Conservation (phyloP, 2,888 invertebrate genomes). For the Odontocerum albicorne region DNA sequence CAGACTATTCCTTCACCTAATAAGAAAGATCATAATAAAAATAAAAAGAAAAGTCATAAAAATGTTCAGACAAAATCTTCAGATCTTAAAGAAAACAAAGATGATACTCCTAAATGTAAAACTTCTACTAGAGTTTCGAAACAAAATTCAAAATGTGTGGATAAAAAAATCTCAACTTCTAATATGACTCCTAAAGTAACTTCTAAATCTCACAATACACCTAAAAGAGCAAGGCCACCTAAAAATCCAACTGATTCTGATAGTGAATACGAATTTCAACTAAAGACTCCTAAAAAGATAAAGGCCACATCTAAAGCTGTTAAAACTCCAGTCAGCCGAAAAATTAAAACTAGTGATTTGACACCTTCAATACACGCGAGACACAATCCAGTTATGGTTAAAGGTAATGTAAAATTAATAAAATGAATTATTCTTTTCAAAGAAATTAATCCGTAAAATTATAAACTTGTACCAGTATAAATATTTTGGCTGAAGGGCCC, state of each 20-base stretch:
- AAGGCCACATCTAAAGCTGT: conserved; percentile 8
- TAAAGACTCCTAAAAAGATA: conserved; percentile 24
- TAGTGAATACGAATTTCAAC: conserved; percentile 29
- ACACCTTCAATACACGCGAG: conserved; percentile 29
- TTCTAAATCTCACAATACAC: conserved; percentile 5
- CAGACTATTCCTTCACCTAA: no score
- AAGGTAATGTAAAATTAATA: conserved; percentile 13
- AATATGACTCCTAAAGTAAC: conserved; percentile 19
- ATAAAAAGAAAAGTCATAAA: no score
- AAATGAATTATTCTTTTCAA: not conserved
- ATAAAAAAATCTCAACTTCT: not conserved
- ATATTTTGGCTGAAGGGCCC: no score
- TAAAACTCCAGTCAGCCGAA: conserved; percentile 8
- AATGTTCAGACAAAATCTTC: conserved; percentile 46
- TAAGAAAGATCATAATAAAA: no score
- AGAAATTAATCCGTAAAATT: no score
- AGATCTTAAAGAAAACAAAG: conserved; percentile 10
- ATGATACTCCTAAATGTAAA: no score
- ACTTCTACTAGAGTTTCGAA: conserved; percentile 17
- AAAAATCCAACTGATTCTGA: conserved; percentile 17
- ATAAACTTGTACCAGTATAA: no score
- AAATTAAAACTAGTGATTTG: conserved; percentile 20
- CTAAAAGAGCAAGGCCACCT: conserved; percentile 16
- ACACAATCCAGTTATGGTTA: conserved; percentile 24
- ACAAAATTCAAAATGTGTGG: conserved; percentile 18